Evolutionary conservation across 1,140 invertebrate species (phyloP).

Genomic region (Drosophila mauritiana): DNA sequence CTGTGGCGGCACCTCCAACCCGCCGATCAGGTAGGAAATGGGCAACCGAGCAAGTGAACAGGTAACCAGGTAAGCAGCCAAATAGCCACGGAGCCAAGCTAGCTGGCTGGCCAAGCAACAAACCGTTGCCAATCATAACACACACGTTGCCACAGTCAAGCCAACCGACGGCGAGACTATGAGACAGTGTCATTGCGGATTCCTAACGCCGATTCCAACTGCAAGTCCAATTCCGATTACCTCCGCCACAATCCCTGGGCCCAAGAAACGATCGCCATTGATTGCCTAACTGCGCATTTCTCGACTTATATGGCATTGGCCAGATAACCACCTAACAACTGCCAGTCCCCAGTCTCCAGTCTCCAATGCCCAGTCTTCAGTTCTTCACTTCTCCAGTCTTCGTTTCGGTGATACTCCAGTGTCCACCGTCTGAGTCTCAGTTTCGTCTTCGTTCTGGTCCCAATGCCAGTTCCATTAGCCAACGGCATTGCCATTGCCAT

Average conservation of each 20-base stretch:
- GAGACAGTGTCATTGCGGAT: constrained; percentile 46
- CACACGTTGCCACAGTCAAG: constrained; percentile 59
- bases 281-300: constrained; percentile 77
- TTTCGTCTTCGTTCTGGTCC: constrained; percentile 28
- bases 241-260: constrained; percentile 40
- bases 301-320: constrained; percentile 74
- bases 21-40: constrained; percentile 26
- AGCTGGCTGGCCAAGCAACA: constrained; percentile 31
- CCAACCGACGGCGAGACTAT: constrained; percentile 4
- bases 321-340: constrained; percentile 81
- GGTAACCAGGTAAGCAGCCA: constrained; percentile 13
- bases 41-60: constrained; percentile 13
- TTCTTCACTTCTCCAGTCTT: constrained; percentile 2
- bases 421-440: constrained; percentile 29
- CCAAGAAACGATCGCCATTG: constrained; percentile 47
- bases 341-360: constrained; percentile 50
- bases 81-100: constrained; percentile 11
- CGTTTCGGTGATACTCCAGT: not conserved
- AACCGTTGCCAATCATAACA: constrained; percentile 77
- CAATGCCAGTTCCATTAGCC: constrained; percentile 62
- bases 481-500: constrained; percentile 45
- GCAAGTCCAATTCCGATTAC: constrained; percentile 29
- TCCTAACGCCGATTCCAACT: constrained; percentile 29
- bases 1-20: constrained; percentile 38
- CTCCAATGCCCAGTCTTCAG: constrained; percentile 12